Conservation (phyloP, 2,797 vertebrate genomes). For the Nothura maculosa region DNA sequence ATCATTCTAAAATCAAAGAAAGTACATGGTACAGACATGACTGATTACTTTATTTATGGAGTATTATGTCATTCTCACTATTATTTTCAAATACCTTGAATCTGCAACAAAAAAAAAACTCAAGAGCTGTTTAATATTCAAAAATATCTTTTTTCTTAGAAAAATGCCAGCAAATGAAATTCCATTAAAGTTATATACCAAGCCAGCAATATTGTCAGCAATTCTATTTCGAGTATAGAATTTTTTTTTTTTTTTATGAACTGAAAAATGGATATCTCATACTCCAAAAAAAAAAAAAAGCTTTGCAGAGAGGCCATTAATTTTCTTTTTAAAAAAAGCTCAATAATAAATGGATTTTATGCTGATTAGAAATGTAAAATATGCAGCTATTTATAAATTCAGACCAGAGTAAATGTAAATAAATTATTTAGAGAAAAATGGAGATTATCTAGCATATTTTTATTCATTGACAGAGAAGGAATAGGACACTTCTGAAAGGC, state of each 20-base stretch:
- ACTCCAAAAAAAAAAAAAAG: background rate
- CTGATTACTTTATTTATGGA: background rate
- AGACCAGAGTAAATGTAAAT: background rate
- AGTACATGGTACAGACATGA: background rate
- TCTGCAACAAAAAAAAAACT: background rate
- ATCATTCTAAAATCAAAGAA: background rate
- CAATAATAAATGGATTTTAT: background rate
- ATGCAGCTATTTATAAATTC: background rate
- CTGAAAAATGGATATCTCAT: background rate
- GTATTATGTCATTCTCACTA: background rate
- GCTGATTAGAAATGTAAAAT: background rate
- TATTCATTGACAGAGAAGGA: background rate
- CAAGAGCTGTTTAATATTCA: background rate
- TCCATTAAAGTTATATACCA: background rate
- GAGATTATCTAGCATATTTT: background rate
- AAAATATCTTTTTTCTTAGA: background rate
- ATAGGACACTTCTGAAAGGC: background rate
- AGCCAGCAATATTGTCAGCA: slow-evolving; percentile 9
- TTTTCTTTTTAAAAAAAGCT: background rate
- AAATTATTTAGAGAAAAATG: background rate
- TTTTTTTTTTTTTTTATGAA: background rate
- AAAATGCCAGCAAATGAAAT: background rate
- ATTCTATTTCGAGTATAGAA: background rate
- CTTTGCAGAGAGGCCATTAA: background rate
- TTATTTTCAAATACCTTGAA: background rate